Percentiles rank a stretch among this genome's conserved stretches.
These are phyloP conservation scores for Drosophila asahinai DNA, from an alignment of 1,140 invertebrate species.

Conservation along the genomic window DNA sequence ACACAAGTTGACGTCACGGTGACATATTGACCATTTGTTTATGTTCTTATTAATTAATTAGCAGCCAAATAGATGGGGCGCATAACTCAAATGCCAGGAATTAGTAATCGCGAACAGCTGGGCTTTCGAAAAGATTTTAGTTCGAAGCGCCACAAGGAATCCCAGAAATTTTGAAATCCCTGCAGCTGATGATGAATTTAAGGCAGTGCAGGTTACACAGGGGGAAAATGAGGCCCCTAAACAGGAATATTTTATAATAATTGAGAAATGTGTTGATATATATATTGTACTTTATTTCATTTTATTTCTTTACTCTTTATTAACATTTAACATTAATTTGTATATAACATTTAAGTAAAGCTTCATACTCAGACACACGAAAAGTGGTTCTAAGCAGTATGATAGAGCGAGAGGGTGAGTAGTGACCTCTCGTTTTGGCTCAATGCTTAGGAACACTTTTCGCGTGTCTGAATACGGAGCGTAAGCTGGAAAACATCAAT, in stretches of 20 bases:
- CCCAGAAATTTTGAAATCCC: not conserved
- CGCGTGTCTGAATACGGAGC: too few species aligned
- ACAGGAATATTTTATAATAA: not conserved
- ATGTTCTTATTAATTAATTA: slow-evolving; percentile 54
- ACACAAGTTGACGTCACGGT: slow-evolving; percentile 71
- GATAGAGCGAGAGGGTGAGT: too few species aligned
- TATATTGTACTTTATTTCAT: too few species aligned
- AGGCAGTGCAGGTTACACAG: slow-evolving; percentile 1
- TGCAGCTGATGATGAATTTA: not conserved
- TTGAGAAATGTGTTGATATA: not conserved
- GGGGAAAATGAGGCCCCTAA: not conserved
- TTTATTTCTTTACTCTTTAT: too few species aligned
- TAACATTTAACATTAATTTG: not conserved
- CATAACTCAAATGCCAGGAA: slow-evolving; percentile 40
- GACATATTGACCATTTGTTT: slow-evolving; percentile 80
- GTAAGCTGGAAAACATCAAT: not conserved
- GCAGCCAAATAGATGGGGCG: slow-evolving; percentile 42
- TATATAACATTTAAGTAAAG: not conserved
- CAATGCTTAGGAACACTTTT: too few species aligned
- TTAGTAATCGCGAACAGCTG: slow-evolving; percentile 55
- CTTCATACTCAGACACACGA: too few species aligned
- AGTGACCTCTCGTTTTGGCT: too few species aligned
- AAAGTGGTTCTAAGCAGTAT: too few species aligned
- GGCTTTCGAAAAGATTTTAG: not conserved
- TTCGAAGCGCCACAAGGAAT: slow-evolving; percentile 3